phyloP scores from a whole-genome alignment of 2,888 invertebrate species.

The Pterostichus niger region DNA sequence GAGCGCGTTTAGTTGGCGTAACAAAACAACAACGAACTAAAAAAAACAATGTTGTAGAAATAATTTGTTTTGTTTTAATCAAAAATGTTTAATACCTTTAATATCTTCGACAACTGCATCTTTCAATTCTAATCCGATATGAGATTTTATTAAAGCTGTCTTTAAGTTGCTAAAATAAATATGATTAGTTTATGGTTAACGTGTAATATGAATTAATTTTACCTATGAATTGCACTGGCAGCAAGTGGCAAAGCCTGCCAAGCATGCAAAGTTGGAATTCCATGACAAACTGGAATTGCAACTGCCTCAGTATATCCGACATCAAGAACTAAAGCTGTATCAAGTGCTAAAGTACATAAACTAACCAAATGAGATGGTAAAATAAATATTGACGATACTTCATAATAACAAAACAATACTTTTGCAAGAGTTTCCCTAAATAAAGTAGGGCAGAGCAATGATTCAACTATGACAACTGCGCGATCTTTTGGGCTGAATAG shows the following conservation, averaged over 20 bases:
- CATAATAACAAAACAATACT: constrained; percentile 95
- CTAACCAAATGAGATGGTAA: constrained; percentile 92
- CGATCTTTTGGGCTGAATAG: constrained; percentile 96
- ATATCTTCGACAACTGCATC: constrained; percentile 87
- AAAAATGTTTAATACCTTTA: constrained; percentile 77
- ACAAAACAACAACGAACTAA: constrained; percentile 93
- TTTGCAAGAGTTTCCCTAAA: constrained; percentile 93
- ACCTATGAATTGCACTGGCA: constrained; percentile 85
- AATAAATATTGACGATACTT: constrained; percentile 83
- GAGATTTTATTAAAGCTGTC: constrained; percentile 76
- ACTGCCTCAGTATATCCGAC: constrained; percentile 92
- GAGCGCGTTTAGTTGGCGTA: constrained; percentile 85
- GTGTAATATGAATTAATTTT: constrained; percentile 3
- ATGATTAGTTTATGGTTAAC: constrained; percentile 35
- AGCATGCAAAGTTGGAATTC: constrained; percentile 90
- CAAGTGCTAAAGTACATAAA: constrained; percentile 89
- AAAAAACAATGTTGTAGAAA: constrained; percentile 63
- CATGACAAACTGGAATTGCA: constrained; percentile 91
- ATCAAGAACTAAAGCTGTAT: constrained; percentile 91
- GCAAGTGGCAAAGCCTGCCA: constrained; percentile 91
- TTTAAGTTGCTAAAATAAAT: constrained; percentile 73
- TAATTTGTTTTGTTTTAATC: not conserved
- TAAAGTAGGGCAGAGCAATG: constrained; percentile 88
- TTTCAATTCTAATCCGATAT: constrained; percentile 78
- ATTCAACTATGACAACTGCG: constrained; percentile 95